These are phyloP conservation scores for Heliconius himera DNA, from an alignment of 1,140 invertebrate species.

Conservation along the genomic window DNA sequence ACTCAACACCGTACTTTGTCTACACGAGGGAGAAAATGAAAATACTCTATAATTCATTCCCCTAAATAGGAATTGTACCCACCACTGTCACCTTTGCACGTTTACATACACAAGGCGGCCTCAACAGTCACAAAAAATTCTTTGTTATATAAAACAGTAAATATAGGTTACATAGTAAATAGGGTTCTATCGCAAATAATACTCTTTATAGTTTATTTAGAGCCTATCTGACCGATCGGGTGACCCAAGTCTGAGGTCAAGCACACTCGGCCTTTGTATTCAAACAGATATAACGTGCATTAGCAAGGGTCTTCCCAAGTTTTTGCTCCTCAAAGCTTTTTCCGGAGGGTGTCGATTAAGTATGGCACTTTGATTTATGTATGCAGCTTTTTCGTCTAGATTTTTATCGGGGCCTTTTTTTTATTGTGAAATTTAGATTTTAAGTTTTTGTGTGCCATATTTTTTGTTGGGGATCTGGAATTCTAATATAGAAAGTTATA, in stretches of 20 bases:
- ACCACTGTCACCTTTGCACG: too few relatives aligned
- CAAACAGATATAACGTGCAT: slow-evolving; percentile 71
- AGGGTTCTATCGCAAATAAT: slow-evolving; percentile 19
- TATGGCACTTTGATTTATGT: slow-evolving; percentile 80
- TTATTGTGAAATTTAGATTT: slow-evolving; percentile 3
- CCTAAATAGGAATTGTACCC: too few relatives aligned
- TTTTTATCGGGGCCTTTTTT: slow-evolving; percentile 4
- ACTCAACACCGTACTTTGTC: too few relatives aligned
- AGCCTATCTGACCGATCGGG: slow-evolving; percentile 28
- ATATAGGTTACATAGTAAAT: slow-evolving; percentile 2
- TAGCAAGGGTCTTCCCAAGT: slow-evolving; percentile 63
- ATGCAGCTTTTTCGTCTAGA: slow-evolving; percentile 16
- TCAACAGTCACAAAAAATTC: too few relatives aligned
- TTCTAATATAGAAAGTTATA: too few relatives aligned
- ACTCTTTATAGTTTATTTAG: slow-evolving; percentile 39
- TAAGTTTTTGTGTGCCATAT: not conserved
- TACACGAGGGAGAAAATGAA: too few relatives aligned
- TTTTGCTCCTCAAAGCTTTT: slow-evolving; percentile 57
- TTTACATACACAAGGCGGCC: too few relatives aligned
- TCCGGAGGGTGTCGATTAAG: slow-evolving; percentile 62
- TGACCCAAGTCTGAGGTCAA: slow-evolving; percentile 54
- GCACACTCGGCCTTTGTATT: slow-evolving; percentile 62
- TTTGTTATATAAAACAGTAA: not conserved
- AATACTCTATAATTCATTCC: too few relatives aligned
- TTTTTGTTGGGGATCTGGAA: not conserved